A percentile compares a stretch with the other conserved stretches of the same genome.
These are phyloP conservation scores for Urophycis tenuis DNA, from an alignment of 2,797 vertebrate species.

Conservation along the genomic window DNA sequence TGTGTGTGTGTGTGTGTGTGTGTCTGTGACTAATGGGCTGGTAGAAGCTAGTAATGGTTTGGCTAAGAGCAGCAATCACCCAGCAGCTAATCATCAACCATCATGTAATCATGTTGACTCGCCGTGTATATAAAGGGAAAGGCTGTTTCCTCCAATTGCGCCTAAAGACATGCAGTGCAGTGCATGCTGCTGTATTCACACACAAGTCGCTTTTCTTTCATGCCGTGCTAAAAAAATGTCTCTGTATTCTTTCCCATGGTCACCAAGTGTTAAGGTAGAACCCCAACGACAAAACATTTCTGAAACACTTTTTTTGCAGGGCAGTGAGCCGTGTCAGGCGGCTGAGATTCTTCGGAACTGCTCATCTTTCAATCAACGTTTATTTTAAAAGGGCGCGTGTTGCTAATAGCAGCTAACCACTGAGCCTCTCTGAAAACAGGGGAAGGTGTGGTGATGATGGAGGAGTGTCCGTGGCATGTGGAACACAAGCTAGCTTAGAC, in stretches of 20 bases:
- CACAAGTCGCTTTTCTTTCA: not conserved
- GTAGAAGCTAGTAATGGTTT: slow-evolving; percentile 2
- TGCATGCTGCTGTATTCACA: not conserved
- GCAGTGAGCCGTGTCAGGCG: not conserved
- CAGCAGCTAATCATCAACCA: not conserved
- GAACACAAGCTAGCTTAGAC: not conserved
- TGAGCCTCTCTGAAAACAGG: not conserved
- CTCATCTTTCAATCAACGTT: not conserved
- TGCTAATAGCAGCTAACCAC: not conserved
- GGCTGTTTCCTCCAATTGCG: not conserved
- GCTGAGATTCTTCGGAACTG: too few relatives aligned
- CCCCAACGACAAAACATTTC: not conserved
- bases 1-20: not conserved
- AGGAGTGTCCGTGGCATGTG: not conserved
- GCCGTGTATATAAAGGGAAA: not conserved
- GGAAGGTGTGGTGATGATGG: too few relatives aligned
- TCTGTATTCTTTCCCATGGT: not conserved
- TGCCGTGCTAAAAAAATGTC: not conserved
- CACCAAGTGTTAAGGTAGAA: not conserved
- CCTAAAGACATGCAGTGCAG: not conserved
- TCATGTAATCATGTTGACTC: not conserved
- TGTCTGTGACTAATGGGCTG: not conserved
- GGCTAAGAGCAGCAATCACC: not conserved
- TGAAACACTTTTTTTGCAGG: not conserved
- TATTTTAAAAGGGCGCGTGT: not conserved